Evolutionary conservation across 2,888 invertebrate species (phyloP).

Genomic region (Melipona beecheii): DNA sequence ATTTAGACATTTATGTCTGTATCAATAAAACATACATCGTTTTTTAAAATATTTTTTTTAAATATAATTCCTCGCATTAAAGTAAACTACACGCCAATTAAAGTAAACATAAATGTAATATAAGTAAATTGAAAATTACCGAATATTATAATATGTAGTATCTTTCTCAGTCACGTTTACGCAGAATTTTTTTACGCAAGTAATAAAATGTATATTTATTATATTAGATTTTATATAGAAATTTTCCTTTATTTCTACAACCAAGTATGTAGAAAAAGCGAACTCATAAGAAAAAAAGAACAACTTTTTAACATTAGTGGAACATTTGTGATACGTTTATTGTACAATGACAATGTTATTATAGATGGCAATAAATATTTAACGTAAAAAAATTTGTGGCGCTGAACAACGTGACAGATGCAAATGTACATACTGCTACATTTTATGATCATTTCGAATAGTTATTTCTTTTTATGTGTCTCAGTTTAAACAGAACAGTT

Average conservation of each 20-base stretch:
- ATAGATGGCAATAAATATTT: background rate
- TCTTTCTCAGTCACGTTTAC: slow-evolving; percentile 39
- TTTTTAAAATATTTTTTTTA: slow-evolving; percentile 11
- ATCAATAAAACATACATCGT: slow-evolving; percentile 28
- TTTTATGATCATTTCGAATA: background rate
- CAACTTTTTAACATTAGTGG: background rate
- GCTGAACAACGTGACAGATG: slow-evolving; percentile 16
- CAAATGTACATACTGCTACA: slow-evolving; percentile 22
- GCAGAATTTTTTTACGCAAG: slow-evolving; percentile 26
- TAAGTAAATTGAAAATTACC: slow-evolving; percentile 36
- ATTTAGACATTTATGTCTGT: background rate
- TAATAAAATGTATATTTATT: slow-evolving; percentile 29
- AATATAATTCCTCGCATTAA: slow-evolving; percentile 21
- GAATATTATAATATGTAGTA: slow-evolving; percentile 31
- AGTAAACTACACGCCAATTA: slow-evolving; percentile 48
- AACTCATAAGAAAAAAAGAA: slow-evolving; percentile 10
- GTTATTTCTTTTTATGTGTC: background rate
- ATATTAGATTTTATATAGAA: slow-evolving; percentile 23
- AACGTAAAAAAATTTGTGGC: slow-evolving; percentile 15
- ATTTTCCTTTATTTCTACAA: slow-evolving; percentile 13
- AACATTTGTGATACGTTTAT: background rate
- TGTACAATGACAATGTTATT: no score
- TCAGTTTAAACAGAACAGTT: background rate
- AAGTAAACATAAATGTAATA: slow-evolving; percentile 24
- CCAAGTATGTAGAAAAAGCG: slow-evolving; percentile 9